A percentile compares a stretch with the other conserved stretches of the same genome.
phyloP scores from a whole-genome alignment of 2,797 vertebrate genomes.

The Crypturellus tataupa region DNA sequence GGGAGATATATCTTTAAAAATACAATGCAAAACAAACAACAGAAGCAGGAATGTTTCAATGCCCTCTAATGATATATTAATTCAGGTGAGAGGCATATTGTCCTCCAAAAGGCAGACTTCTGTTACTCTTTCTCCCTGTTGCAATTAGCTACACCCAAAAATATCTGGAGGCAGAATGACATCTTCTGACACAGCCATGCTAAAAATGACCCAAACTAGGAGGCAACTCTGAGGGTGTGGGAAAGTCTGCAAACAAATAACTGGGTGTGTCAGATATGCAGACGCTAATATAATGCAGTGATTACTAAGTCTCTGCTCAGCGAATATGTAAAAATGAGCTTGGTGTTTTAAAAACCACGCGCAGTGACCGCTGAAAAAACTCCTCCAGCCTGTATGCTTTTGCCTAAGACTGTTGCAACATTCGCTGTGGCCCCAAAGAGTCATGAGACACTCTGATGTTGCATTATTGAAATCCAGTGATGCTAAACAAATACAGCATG shows the following conservation, averaged over 20 bases:
- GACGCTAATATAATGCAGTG: constrained; percentile 36
- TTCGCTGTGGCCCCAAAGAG: neutral
- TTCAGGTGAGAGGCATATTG: neutral
- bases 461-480: neutral
- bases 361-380: neutral
- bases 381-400: neutral
- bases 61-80: neutral
- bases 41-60: neutral
- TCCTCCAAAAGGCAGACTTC: neutral
- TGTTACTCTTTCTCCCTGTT: neutral
- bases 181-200: neutral
- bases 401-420: neutral
- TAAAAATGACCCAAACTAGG: constrained; percentile 55
- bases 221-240: constrained; percentile 36
- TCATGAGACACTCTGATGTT: neutral
- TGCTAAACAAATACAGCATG: neutral
- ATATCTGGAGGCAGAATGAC: constrained; percentile 28
- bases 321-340: constrained; percentile 22
- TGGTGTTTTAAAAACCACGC: neutral
- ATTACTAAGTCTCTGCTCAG: constrained; percentile 32
- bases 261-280: constrained; percentile 58
- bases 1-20: neutral
- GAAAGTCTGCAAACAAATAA: constrained; percentile 66
- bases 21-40: neutral
- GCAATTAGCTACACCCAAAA: constrained; percentile 12